Percentiles rank a stretch among this genome's conserved stretches.
phyloP scores from a whole-genome alignment of 2,113 vertebrate genomes.

The Dasyornis broadbenti region DNA sequence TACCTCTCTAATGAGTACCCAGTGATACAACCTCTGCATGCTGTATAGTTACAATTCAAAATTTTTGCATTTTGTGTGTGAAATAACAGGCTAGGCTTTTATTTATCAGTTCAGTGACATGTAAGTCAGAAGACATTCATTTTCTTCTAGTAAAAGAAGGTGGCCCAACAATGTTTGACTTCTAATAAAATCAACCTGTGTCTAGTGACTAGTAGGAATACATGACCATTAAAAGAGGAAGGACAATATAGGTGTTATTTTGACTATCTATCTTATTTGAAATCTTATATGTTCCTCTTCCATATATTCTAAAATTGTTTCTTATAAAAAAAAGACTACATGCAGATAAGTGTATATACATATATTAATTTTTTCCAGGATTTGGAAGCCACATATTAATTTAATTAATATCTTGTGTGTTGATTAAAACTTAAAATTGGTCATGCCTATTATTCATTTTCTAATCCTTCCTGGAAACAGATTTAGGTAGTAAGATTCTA shows the following conservation, averaged over 20 bases:
- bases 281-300: neutral
- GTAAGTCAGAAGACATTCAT: neutral
- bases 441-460: neutral
- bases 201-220: neutral
- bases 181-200: neutral
- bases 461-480: neutral
- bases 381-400: neutral
- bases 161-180: neutral
- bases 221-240: neutral
- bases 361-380: neutral
- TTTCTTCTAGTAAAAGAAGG: neutral
- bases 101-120: neutral
- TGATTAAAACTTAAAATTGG: neutral
- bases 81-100: neutral
- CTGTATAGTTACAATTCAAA: neutral
- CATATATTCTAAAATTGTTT: neutral
- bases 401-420: neutral
- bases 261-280: neutral
- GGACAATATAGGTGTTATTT: neutral
- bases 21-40: neutral
- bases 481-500: neutral
- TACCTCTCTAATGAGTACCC: neutral
- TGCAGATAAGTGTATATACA: neutral
- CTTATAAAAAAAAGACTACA: neutral
- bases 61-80: neutral